Evolutionary conservation across 2,888 invertebrate genomes (phyloP).

Genomic region (Amblyjoppa proteus): DNA sequence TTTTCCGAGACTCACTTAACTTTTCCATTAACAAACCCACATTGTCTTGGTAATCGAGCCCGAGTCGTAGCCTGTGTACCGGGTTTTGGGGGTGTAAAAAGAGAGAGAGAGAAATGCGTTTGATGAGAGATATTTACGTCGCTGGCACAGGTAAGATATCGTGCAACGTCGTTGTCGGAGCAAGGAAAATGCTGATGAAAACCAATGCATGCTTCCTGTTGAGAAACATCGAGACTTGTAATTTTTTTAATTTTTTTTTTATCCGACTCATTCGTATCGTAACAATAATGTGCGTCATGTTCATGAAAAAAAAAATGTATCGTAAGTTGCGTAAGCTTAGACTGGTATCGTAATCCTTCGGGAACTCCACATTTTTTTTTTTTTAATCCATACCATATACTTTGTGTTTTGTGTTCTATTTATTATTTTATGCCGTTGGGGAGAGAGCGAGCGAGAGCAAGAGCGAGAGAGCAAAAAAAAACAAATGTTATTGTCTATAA

Average conservation of each 20-base stretch:
- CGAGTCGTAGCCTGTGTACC: conserved; percentile 32
- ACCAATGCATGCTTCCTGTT: conserved; percentile 59
- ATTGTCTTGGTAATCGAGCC: conserved; percentile 34
- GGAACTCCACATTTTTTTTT: conserved; percentile 11
- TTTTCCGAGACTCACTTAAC: conserved; percentile 64
- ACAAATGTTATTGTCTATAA: conserved; percentile 51
- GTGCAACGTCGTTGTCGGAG: conserved; percentile 47
- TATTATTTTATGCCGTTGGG: conserved; percentile 10
- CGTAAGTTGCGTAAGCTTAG: conserved; percentile 17
- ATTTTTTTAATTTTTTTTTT: conserved; percentile 23
- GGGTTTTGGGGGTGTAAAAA: conserved; percentile 34
- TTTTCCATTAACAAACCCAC: conserved; percentile 71
- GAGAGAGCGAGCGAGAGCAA: background rate
- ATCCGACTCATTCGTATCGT: conserved; percentile 33
- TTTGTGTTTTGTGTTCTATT: conserved; percentile 33
- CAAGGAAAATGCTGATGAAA: conserved; percentile 47
- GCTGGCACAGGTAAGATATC: conserved; percentile 70
- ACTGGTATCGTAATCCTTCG: conserved; percentile 20
- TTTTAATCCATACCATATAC: conserved; percentile 9
- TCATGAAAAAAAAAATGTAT: conserved; percentile 29
- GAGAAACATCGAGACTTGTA: conserved; percentile 19
- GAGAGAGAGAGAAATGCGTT: background rate
- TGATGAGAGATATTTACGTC: conserved; percentile 53
- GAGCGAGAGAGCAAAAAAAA: background rate
- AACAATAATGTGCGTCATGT: conserved; percentile 45